A percentile compares a stretch with the other conserved stretches of the same genome.
phyloP scores from a whole-genome alignment of 2,797 vertebrate genomes.

The Darevskia mixta region DNA sequence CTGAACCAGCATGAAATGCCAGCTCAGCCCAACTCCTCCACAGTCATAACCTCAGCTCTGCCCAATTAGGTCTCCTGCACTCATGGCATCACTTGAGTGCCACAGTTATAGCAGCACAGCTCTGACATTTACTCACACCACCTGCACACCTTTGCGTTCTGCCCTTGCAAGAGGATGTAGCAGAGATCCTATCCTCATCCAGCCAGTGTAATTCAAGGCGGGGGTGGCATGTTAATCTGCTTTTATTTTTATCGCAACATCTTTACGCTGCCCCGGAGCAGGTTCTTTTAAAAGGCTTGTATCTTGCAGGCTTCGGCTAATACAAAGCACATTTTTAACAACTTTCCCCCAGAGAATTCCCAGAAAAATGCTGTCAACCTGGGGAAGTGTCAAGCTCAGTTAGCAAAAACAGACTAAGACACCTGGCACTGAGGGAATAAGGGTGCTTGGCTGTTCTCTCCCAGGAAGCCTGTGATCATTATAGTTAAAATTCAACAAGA shows the following conservation, averaged over 20 bases:
- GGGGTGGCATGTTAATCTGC: neutral
- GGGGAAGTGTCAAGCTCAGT: slow-evolving; percentile 15
- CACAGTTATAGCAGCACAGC: neutral
- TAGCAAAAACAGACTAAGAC: neutral
- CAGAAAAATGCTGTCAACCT: neutral
- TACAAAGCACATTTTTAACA: slow-evolving; percentile 22
- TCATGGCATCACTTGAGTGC: neutral
- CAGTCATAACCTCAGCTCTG: neutral
- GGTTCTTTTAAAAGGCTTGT: neutral
- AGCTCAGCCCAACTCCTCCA: neutral
- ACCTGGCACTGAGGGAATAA: neutral
- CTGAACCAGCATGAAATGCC: neutral
- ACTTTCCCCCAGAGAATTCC: slow-evolving; percentile 1
- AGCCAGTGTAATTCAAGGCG: neutral
- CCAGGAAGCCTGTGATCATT: neutral
- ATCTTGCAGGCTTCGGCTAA: neutral
- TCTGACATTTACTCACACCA: no score
- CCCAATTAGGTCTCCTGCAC: neutral
- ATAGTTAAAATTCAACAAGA: rapidly evolving
- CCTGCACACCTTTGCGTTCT: no score
- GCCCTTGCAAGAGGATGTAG: no score
- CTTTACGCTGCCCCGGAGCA: neutral
- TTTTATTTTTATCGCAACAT: neutral
- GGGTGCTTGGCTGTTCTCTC: neutral
- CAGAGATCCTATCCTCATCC: neutral